Percentiles rank a stretch among this genome's conserved stretches.
phyloP scores from a whole-genome alignment of 2,888 invertebrate genomes.

The Pyrgus malvae region DNA sequence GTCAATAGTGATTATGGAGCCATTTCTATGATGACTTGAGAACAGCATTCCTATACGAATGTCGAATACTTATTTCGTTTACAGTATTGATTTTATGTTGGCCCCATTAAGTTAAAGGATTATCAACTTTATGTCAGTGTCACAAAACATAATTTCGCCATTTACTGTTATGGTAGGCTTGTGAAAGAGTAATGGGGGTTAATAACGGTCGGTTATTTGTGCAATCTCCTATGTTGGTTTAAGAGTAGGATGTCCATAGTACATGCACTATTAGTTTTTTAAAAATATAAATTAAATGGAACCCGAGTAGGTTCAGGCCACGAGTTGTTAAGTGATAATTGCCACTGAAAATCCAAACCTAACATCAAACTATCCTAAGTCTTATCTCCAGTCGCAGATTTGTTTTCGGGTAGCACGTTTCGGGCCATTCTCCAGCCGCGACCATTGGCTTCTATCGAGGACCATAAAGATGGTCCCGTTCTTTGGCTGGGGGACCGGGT shows the following conservation, averaged over 20 bases:
- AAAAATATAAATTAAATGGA: too few species aligned
- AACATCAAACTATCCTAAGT: too few species aligned
- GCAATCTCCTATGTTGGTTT: conserved; percentile 76
- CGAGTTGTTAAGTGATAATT: too few species aligned
- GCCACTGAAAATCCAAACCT: too few species aligned
- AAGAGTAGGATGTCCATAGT: conserved; percentile 41
- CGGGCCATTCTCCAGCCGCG: too few species aligned
- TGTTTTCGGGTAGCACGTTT: too few species aligned
- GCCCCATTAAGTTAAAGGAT: conserved; percentile 20
- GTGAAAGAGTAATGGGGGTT: conserved; percentile 66
- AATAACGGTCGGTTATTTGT: conserved; percentile 70
- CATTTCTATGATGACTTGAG: conserved; percentile 4
- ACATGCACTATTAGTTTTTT: too few species aligned
- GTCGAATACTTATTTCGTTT: conserved; percentile 11
- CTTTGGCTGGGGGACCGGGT: too few species aligned
- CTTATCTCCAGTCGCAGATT: too few species aligned
- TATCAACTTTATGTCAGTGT: conserved; percentile 23
- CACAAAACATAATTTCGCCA: conserved; percentile 18
- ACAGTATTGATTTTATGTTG: conserved; percentile 23
- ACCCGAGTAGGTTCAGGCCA: too few species aligned
- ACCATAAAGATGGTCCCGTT: too few species aligned
- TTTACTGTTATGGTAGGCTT: conserved; percentile 41
- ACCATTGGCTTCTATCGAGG: too few species aligned
- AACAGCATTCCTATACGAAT: conserved; percentile 5
- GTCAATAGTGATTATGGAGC: background rate